These are phyloP conservation scores for Spodoptera frugiperda DNA, from an alignment of 1,140 invertebrate genomes.

Conservation along the genomic window DNA sequence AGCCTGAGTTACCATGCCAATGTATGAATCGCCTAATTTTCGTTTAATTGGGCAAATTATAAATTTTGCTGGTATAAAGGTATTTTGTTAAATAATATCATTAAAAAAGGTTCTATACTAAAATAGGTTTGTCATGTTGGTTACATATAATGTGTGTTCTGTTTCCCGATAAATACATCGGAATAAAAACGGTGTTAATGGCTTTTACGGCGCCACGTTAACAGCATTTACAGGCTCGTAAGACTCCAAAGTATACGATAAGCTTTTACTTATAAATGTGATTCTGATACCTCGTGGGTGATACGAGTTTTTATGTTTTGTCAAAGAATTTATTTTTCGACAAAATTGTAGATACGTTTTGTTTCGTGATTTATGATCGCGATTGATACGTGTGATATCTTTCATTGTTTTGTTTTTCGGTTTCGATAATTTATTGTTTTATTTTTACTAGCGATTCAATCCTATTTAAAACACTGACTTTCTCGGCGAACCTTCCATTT, in stretches of 20 bases:
- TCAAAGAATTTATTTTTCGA: background rate
- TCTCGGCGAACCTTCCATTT: no score
- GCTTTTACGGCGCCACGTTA: slow-evolving; percentile 42
- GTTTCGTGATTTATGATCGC: no score
- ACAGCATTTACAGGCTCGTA: slow-evolving; percentile 32
- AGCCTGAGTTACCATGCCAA: no score
- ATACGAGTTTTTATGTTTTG: slow-evolving; percentile 24
- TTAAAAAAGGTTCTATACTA: background rate
- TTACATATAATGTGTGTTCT: slow-evolving; percentile 7
- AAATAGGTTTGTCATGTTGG: background rate
- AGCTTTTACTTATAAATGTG: slow-evolving; percentile 48
- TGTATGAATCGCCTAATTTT: no score
- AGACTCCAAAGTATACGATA: slow-evolving; percentile 40
- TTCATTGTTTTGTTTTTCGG: background rate
- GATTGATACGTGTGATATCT: background rate
- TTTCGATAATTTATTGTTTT: no score
- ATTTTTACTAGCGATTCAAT: no score
- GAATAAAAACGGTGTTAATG: slow-evolving; percentile 47
- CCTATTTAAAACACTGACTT: no score
- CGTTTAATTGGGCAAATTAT: no score
- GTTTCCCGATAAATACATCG: slow-evolving; percentile 47
- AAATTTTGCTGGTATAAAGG: no score
- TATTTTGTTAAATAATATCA: background rate
- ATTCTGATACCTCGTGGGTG: background rate
- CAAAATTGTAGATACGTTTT: background rate